Percentiles rank a stretch among this genome's conserved stretches.
These are phyloP conservation scores for Stomatorhinus ivindoensis DNA, from an alignment of 2,113 vertebrate species.

Conservation along the genomic window DNA sequence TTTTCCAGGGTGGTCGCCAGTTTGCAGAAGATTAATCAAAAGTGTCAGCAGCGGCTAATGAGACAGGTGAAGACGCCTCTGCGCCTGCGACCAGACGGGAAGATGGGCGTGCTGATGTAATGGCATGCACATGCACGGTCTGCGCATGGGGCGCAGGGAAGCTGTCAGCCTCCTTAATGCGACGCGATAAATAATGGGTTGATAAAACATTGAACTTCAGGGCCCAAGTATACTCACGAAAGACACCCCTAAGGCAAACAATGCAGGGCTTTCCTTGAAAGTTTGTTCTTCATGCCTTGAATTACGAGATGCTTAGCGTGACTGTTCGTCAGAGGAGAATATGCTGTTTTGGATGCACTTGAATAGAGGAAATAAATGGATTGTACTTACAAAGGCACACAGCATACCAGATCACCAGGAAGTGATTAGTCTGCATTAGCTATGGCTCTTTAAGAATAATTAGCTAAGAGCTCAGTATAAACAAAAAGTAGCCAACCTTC, in stretches of 20 bases:
- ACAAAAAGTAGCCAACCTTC: background rate
- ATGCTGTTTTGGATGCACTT: too few relatives aligned
- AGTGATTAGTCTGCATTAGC: background rate
- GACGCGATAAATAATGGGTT: conserved; percentile 14
- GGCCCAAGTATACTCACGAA: background rate
- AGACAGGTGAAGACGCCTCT: background rate
- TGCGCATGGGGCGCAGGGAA: background rate
- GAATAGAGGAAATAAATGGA: background rate
- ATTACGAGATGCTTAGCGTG: background rate
- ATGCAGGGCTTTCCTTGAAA: background rate
- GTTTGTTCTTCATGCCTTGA: background rate
- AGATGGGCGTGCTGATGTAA: conserved; percentile 15
- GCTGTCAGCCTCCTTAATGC: background rate
- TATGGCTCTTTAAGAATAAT: background rate
- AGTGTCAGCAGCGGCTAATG: conserved; percentile 28
- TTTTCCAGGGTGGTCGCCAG: conserved; percentile 15
- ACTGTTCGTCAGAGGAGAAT: background rate
- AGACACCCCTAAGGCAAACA: background rate
- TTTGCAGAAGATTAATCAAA: conserved; percentile 34
- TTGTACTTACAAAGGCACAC: background rate
- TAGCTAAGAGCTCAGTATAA: background rate
- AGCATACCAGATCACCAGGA: background rate
- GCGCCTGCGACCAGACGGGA: background rate
- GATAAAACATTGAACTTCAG: conserved; percentile 12
- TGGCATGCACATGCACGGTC: conserved; percentile 20